Evolutionary conservation across 2,888 invertebrate species (phyloP), one percentile per base, ranked within the genome.

Genomic region (Polietes domitor): DNA sequence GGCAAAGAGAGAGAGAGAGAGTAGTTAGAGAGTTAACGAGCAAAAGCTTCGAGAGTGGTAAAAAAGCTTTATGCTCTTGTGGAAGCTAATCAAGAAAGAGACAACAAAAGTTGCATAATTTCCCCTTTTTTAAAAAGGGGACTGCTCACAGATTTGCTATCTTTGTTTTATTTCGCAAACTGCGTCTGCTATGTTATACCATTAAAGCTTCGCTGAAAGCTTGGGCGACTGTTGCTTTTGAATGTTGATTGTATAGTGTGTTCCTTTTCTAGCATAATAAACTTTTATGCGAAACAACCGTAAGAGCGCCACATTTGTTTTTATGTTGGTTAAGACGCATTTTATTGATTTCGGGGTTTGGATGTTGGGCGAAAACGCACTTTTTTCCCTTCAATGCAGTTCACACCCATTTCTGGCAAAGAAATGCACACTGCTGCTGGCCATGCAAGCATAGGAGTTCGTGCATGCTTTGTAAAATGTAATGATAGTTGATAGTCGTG

Each of bases 261-360:
- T 9, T 21, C 41, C 77, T 41, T 78, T 28, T 78, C 75, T 75
- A 0, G 24, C 41, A 63, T 26, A 9, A 37, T n/a, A 43, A 43
- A 41, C 24, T 24, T 21, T 24, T 15, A 43, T 24, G n/a, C 41
- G 43, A 43, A 68, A 15, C 37, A 15, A 28, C 5, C 28, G n/a
- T 28, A 28, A 32, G 61, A 55, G 17, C 15, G 37, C 63, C 41
- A 24, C 37, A 68, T 7, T 50, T 50, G 47, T 6, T 19, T 78
- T 79, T 79, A 26, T 77, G 80, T 77, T 76, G 75, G 58, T 19
- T 81, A 73, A 63, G 72, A 81, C 81, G 84, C 81, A 81, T 76
- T 76, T 81, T 84, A 84, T 84, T 81, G 84, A 84, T 84, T 84
- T 77, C 73, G 15, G 77, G 43, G 72, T 41, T 77, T 47, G 71